Percentiles rank a stretch among this genome's conserved stretches.
Conservation (phyloP, 2,113 vertebrate genomes). For the Lates calcarifer region DNA sequence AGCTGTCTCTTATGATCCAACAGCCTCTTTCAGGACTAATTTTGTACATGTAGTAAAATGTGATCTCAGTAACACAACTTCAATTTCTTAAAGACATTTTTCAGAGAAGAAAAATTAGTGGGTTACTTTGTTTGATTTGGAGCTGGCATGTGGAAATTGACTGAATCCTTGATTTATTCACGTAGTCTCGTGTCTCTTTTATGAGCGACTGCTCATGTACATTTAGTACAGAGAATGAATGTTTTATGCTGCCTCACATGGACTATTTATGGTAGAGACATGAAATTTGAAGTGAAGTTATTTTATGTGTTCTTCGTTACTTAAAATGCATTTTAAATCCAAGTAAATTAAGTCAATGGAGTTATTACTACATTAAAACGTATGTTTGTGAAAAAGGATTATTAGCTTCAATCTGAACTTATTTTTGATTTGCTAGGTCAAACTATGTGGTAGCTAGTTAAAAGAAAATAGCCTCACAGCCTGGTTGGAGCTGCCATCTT, state of each 20-base stretch:
- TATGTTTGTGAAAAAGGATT: neutral
- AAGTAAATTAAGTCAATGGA: neutral
- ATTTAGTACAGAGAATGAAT: neutral
- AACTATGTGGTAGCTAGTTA: neutral
- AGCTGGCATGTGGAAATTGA: neutral
- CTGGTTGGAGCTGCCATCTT: constrained; percentile 23
- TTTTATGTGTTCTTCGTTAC: neutral
- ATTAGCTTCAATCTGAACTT: neutral
- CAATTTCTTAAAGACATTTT: neutral
- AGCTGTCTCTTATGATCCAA: constrained; percentile 4
- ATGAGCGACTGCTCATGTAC: neutral
- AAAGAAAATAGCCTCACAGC: constrained; percentile 21
- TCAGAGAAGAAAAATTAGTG: neutral
- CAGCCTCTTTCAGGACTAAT: neutral
- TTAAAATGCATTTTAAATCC: neutral
- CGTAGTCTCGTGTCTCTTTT: neutral
- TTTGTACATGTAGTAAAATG: neutral
- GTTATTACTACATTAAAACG: neutral
- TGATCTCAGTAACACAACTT: neutral
- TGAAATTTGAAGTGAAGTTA: neutral
- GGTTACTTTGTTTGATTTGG: neutral
- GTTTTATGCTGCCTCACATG: neutral
- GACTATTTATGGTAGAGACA: too few relatives aligned
- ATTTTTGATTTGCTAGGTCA: constrained; percentile 22
- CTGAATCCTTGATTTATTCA: neutral